Evolutionary conservation across 2,113 vertebrate genomes (phyloP).

Genomic region (Dipodomys ordii): DNA sequence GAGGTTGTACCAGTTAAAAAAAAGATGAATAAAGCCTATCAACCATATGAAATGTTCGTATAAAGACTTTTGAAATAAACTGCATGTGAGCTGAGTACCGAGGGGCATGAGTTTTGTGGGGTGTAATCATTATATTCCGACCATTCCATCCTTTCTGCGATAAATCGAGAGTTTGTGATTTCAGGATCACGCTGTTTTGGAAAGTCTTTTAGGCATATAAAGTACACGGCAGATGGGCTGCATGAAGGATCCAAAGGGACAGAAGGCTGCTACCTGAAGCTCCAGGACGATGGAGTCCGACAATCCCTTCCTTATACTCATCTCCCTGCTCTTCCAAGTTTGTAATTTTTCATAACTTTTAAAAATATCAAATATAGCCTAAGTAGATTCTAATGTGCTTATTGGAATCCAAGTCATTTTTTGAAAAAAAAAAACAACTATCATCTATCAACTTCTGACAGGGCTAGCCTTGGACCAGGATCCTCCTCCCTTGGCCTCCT

Average conservation of each 20-base stretch:
- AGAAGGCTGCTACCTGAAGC: accelerated
- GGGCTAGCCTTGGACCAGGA: no score
- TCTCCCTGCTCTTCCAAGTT: not conserved
- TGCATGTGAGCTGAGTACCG: not conserved
- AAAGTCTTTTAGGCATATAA: not conserved
- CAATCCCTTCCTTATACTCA: no score
- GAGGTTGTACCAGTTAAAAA: not conserved
- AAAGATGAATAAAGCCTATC: not conserved
- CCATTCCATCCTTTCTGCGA: not conserved
- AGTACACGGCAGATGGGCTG: not conserved
- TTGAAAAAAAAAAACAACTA: not conserved
- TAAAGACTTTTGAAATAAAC: not conserved
- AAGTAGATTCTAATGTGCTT: not conserved
- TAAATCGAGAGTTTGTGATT: not conserved
- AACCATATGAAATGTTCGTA: not conserved
- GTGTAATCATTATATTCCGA: not conserved
- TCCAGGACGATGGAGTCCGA: no score
- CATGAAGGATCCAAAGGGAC: not conserved
- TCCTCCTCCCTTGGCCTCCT: no score
- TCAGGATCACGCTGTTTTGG: not conserved
- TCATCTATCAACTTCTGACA: no score
- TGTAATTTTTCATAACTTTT: not conserved
- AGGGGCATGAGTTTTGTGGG: not conserved
- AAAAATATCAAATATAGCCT: not conserved
- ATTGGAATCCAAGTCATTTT: not conserved